A percentile compares a stretch with the other conserved stretches of the same genome.
These are phyloP conservation scores for Crotalus helleri DNA, from an alignment of 2,113 vertebrate genomes.

Conservation along the genomic window DNA sequence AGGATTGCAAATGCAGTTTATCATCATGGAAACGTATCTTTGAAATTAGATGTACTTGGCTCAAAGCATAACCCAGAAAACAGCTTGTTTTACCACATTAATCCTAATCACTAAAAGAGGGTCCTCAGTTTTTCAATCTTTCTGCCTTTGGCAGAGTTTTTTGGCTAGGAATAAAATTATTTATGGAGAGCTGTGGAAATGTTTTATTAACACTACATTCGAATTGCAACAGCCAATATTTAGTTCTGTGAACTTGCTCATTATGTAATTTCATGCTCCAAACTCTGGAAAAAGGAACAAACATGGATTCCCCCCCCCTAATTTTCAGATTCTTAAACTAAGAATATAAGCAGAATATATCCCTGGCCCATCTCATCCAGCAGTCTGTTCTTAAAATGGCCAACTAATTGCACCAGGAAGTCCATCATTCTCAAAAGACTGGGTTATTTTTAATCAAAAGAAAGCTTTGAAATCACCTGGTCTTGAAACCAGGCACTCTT, in stretches of 20 bases:
- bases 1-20: neutral
- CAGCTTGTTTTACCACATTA: neutral
- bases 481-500: neutral
- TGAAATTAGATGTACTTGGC: neutral
- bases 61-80: neutral
- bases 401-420: neutral
- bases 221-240: neutral
- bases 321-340: neutral
- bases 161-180: neutral
- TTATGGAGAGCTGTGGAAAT: neutral
- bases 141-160: neutral
- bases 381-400: neutral
- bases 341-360: neutral
- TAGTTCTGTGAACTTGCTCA: neutral
- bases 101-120: neutral
- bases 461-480: neutral
- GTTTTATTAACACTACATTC: slow-evolving; percentile 29
- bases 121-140: neutral
- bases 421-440: neutral
- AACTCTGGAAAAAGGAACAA: neutral
- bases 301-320: neutral
- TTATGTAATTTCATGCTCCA: neutral
- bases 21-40: neutral
- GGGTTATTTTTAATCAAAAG: neutral
- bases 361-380: neutral